These are phyloP conservation scores for Steromphala cineraria DNA, from an alignment of 2,888 invertebrate species.

Conservation along the genomic window DNA sequence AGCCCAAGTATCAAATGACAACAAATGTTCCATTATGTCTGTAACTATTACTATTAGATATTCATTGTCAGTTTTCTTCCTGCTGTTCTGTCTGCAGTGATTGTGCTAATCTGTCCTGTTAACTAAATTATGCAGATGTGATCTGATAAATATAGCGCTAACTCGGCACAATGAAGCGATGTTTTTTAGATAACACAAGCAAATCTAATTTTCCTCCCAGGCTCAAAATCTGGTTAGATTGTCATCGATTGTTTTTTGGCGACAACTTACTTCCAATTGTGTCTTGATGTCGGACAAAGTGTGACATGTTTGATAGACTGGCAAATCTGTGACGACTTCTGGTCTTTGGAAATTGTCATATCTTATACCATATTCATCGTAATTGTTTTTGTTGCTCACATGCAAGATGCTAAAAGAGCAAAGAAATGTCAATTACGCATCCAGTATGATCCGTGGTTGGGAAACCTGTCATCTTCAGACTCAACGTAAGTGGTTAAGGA, in stretches of 20 bases:
- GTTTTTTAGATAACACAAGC: not conserved
- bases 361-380: not conserved
- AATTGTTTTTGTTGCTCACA: not conserved
- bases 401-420: not conserved
- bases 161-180: not conserved
- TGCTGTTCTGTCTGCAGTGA: too few species aligned
- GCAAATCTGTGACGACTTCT: not conserved
- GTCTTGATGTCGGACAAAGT: not conserved
- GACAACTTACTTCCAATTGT: not conserved
- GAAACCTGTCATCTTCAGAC: not conserved
- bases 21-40: too few species aligned
- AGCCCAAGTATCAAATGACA: too few species aligned
- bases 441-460: not conserved
- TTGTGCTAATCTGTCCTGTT: too few species aligned
- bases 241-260: not conserved
- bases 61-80: too few species aligned
- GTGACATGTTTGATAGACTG: not conserved
- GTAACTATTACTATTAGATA: too few species aligned
- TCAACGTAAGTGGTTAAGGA: not conserved
- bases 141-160: too few species aligned
- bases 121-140: too few species aligned
- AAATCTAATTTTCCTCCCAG: not conserved
- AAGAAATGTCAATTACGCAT: not conserved
- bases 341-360: not conserved
- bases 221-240: not conserved